Evolutionary conservation across 2,888 invertebrate genomes (phyloP).

Genomic region (Lottia gigantea): DNA sequence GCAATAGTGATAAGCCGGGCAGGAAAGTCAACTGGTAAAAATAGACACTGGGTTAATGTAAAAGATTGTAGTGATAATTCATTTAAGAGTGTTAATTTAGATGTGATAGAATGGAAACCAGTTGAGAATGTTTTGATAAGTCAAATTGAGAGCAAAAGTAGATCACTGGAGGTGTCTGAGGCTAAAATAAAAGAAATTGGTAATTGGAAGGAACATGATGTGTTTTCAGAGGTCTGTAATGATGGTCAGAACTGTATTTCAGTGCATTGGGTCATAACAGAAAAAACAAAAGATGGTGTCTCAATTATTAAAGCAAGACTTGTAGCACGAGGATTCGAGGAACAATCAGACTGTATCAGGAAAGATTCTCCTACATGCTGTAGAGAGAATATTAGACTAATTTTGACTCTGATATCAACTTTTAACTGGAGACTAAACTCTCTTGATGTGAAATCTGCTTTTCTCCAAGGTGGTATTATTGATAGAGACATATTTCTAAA

Average conservation of each 20-base stretch:
- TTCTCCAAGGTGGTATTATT: background rate
- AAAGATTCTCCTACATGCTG: conserved; percentile 3
- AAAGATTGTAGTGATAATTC: background rate
- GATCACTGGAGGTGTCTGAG: background rate
- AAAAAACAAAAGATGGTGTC: background rate
- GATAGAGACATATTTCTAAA: background rate
- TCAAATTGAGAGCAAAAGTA: background rate
- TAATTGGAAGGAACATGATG: background rate
- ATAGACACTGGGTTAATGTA: conserved; percentile 26
- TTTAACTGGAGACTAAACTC: background rate
- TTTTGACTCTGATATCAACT: background rate
- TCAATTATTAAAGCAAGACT: background rate
- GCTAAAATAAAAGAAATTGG: background rate
- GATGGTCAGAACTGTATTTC: background rate
- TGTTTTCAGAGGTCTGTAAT: background rate
- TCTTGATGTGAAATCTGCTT: conserved; percentile 5
- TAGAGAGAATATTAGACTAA: background rate
- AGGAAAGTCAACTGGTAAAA: conserved; percentile 29
- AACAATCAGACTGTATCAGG: background rate
- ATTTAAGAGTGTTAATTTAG: background rate
- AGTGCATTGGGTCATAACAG: background rate
- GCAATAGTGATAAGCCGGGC: conserved; percentile 22
- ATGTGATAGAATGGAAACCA: background rate
- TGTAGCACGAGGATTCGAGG: background rate
- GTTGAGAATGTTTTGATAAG: background rate